Percentiles rank a stretch among this genome's conserved stretches.
Evolutionary conservation across 1,140 invertebrate species (phyloP).

Genomic region (Platyscapa corneri): DNA sequence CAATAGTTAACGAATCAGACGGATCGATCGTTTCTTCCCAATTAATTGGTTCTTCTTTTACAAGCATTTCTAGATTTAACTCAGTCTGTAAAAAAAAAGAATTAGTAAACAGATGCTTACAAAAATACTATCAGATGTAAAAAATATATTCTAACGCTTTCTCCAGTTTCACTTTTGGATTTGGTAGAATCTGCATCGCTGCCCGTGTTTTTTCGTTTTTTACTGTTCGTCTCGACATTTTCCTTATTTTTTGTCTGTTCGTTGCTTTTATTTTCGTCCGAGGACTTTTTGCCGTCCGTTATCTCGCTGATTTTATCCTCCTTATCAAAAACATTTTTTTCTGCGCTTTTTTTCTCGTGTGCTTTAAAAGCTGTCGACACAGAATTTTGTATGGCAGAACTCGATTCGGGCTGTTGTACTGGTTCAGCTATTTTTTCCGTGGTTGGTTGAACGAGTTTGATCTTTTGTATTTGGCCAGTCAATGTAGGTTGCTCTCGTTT

Average conservation of each 20-base stretch:
- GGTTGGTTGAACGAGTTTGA: conserved; percentile 69
- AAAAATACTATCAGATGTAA: neutral
- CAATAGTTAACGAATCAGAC: conserved; percentile 71
- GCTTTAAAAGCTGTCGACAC: conserved; percentile 47
- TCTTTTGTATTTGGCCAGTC: conserved; percentile 70
- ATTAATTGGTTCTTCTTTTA: conserved; percentile 82
- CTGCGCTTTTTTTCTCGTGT: conserved; percentile 61
- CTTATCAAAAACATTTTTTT: conserved; percentile 50
- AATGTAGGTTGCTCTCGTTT: conserved; percentile 63
- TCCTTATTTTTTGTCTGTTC: conserved; percentile 70
- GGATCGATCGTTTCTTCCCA: conserved; percentile 78
- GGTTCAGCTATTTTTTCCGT: conserved; percentile 62
- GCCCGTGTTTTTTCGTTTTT: conserved; percentile 63
- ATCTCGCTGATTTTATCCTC: conserved; percentile 47
- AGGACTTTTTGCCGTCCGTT: conserved; percentile 57
- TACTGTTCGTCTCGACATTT: conserved; percentile 65
- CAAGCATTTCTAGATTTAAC: conserved; percentile 74
- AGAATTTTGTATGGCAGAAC: conserved; percentile 24
- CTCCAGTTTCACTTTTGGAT: conserved; percentile 68
- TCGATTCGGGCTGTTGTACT: conserved; percentile 13
- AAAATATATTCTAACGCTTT: conserved; percentile 62
- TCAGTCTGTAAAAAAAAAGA: conserved; percentile 63
- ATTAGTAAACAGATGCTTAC: neutral
- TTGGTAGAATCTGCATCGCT: conserved; percentile 69
- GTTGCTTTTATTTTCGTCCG: conserved; percentile 57